Base-by-base conservation (phyloP, 2,113 vertebrate genomes). In the Eulacestoma nigropectus region DNA sequence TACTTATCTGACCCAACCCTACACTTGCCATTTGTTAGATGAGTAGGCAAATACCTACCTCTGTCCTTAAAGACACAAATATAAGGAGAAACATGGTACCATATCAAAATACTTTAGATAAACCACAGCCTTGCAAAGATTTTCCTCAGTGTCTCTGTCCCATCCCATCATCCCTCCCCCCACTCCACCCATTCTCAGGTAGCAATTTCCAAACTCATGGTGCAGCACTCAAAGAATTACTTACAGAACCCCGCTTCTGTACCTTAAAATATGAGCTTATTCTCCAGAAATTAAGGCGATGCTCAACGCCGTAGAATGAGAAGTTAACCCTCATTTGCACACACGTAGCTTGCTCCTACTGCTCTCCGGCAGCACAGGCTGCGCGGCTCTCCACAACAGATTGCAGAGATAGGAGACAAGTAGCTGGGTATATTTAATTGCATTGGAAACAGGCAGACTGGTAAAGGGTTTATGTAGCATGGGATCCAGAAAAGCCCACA, bases 351-450 rank as follows among this genome's bases (percentile, higher is more conserved):
- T 44, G 2, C 46, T 70, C 72, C 75, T 77, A 85, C 57, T 13
- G 1, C 70, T 75, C 67, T 68, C 57, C 13, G 12, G 68, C 76
- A 70, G 83, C 86, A 76, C 70, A 84, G 80, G 47, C 95, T 84
- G 79, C 64, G 9, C 76, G 32, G 39, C 76, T 63, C 72, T 75
- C 76, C 47, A 74, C 64, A 86, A 49, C 79, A 89, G 83, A 84
- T 41, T 87, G 89, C 86, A 68, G 84, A 74, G 29, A 90, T 1
- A 81, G 49, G 18, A 94, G 76, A 41, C 73, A 81, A 97, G 76
- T 89, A 87, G 84, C 87, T 0, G 25, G 80, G 80, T 78, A 6
- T 60, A 84, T 84, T 95, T 93, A 96, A 97, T 92, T 81, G 93
- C 80, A 81, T 72, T 75, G 83, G 64, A 52, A 95, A 80, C 89